Evolutionary conservation across 1,140 invertebrate genomes (phyloP).

Genomic region (Aphaenogaster ashmeadi): DNA sequence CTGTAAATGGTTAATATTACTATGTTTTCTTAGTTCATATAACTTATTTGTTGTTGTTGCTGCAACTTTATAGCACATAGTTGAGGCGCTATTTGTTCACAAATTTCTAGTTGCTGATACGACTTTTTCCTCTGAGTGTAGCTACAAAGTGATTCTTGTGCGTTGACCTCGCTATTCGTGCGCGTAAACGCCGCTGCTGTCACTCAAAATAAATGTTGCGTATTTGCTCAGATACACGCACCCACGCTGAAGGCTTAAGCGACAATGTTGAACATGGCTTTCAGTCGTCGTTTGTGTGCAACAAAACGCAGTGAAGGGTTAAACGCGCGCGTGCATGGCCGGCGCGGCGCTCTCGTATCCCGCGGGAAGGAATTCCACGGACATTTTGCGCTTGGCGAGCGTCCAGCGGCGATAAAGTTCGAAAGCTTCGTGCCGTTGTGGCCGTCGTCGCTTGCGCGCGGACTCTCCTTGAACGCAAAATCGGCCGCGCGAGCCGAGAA

Average conservation of each 20-base stretch:
- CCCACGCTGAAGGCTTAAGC: neutral
- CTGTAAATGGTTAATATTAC: no score
- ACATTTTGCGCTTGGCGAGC: neutral
- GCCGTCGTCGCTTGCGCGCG: constrained; percentile 38
- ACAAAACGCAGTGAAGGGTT: constrained; percentile 40
- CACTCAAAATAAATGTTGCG: neutral
- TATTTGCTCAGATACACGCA: neutral
- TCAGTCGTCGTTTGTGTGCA: neutral
- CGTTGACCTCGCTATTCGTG: neutral
- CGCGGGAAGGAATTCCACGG: constrained; percentile 53
- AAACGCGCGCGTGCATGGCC: neutral
- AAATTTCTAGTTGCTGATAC: no score
- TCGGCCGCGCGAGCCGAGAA: constrained; percentile 64
- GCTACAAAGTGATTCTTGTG: neutral
- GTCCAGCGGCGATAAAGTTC: constrained; percentile 67
- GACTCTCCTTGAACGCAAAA: constrained; percentile 85
- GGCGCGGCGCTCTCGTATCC: neutral
- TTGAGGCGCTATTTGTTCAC: no score
- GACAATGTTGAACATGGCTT: neutral
- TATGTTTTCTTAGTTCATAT: no score
- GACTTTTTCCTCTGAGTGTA: neutral
- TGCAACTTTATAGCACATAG: no score
- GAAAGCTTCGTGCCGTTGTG: constrained; percentile 75
- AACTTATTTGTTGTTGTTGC: no score
- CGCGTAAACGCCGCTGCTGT: neutral